Base-by-base conservation (phyloP, 2,888 invertebrate species). In the Amphipyra berbera region DNA sequence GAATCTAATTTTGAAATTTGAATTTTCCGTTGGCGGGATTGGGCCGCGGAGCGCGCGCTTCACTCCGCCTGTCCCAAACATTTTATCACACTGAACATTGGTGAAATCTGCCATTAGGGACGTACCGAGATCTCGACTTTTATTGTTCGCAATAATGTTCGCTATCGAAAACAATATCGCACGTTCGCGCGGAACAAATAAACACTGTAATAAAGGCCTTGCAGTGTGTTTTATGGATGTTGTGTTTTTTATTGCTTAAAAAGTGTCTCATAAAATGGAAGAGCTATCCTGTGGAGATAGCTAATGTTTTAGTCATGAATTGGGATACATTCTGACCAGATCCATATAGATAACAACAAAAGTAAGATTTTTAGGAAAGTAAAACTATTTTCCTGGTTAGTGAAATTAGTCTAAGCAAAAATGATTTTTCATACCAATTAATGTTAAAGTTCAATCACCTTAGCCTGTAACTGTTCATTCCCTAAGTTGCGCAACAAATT, bases 71-170 rank as follows among this genome's bases (percentile, higher is more conserved):
- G 80, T 82, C 80, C 79, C 89, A 80, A 88, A 86, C 90, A 90
- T 91, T 92, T 91, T 92, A 91, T 92, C 92, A 89, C 86, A 93
- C 93, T 93, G 93, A 91, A 85, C 84, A 82, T 81, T 84, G 82
- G 82, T 82, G 84, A 90, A 91, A 91, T 92, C 89, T 88, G 81
- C 84, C 81, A 74, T 79, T 91, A 93, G 92, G 78, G 93, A 83
- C 81, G 93, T 83, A 61, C 82, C 68, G n/a, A 38, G 68, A 64
- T 69, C 73, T 86, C 86, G 81, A 84, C 79, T 83, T 83, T 84
- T 82, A 82, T 82, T 82, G 82, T 82, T 77, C 65, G 81, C 81
- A 78, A 85, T 86, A 79, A 79, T 74, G 72, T 80, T 82, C 53
- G 53, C 78, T 75, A 83, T 81, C 76, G 78, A 76, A 67, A 74